Percentiles rank a stretch among this genome's conserved stretches.
Evolutionary conservation across 2,888 invertebrate species (phyloP).

Genomic region (Callyntrura guangdongensis): DNA sequence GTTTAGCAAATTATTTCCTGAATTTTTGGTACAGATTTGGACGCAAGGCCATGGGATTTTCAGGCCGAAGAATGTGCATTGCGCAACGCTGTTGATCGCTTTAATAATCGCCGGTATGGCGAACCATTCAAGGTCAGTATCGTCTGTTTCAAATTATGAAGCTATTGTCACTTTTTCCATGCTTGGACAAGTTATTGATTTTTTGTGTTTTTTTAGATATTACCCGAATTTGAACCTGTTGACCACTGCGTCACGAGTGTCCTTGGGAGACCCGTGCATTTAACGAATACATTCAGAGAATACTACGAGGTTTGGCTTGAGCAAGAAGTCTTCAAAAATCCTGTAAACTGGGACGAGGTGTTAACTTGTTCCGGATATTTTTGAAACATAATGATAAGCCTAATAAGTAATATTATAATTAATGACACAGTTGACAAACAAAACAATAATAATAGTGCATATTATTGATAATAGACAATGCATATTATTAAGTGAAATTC

Average conservation of each 20-base stretch:
- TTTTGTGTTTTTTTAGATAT: slow-evolving; percentile 75
- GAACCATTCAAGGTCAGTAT: slow-evolving; percentile 85
- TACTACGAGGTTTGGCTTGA: slow-evolving; percentile 98
- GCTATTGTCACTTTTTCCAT: too few relatives aligned
- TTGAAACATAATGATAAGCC: too few relatives aligned
- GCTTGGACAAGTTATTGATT: too few relatives aligned
- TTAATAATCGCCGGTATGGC: slow-evolving; percentile 96
- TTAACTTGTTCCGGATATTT: slow-evolving; percentile 73
- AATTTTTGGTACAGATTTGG: slow-evolving; percentile 90
- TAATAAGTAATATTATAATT: too few relatives aligned
- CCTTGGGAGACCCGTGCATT: slow-evolving; percentile 91
- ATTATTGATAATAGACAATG: slow-evolving; percentile 24
- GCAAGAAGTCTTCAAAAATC: slow-evolving; percentile 96
- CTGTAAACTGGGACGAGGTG: slow-evolving; percentile 88
- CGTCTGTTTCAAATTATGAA: too few relatives aligned
- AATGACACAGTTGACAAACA: too few relatives aligned
- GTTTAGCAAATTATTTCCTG: not conserved
- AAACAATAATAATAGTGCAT: too few relatives aligned
- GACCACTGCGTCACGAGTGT: slow-evolving; percentile 94
- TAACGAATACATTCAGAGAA: slow-evolving; percentile 96
- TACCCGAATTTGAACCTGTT: slow-evolving; percentile 88
- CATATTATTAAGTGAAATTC: slow-evolving; percentile 24
- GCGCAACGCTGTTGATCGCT: slow-evolving; percentile 97
- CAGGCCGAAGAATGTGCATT: slow-evolving; percentile 98
- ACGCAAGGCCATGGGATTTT: slow-evolving; percentile 99